Evolutionary conservation across 92 coral and sea anemone species (phyloP), one percentile per base, ranked within the genome.

Genomic region (Parazoanthus swiftii): DNA sequence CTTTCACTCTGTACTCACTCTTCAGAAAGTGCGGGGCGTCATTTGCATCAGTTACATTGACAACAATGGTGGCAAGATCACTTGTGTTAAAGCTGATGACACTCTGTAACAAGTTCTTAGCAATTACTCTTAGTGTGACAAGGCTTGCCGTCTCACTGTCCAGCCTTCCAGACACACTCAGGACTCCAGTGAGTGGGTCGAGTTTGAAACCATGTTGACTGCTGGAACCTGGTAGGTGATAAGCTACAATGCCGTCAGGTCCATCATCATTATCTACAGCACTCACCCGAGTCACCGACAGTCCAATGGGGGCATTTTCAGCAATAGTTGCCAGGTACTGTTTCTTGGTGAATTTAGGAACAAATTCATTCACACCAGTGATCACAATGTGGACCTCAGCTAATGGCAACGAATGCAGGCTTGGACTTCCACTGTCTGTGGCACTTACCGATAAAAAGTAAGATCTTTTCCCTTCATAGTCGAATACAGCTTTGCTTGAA

Each of bases 251-350:
- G 43, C 98, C 99, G 77, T 94, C 99, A 25, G 91, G 89, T 0
- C 99, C 99, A 5, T 91, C 90, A 82, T 97, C 99, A 72, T 81
- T 81, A 88, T 97, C 99, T 43, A 95, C 89, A n/a, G 99, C 99
- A 83, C 90, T 83, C 43, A 97, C 95, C 84, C 75, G 89, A 76
- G 93, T 92, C 85, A 97, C 97, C 33, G 97, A 88, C 88, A 85
- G 89, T 39, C 96, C 98, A 9, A 89, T 76, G 1, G 95, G 96
- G 3, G 97, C 96, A 76, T 97, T 93, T 89, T 97, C 99, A 26
- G 94, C 95, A 36, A 93, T 94, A n/a, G 97, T 85, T 29, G 92
- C 98, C 56, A 44, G 26, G 77, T 92, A 97, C 68, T 79, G 50
- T n/a, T 92, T 81, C 66, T 82, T 90, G 63, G 89, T 85, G 84